Conservation (phyloP, 2,888 invertebrate genomes). For the Hypena proboscidalis region DNA sequence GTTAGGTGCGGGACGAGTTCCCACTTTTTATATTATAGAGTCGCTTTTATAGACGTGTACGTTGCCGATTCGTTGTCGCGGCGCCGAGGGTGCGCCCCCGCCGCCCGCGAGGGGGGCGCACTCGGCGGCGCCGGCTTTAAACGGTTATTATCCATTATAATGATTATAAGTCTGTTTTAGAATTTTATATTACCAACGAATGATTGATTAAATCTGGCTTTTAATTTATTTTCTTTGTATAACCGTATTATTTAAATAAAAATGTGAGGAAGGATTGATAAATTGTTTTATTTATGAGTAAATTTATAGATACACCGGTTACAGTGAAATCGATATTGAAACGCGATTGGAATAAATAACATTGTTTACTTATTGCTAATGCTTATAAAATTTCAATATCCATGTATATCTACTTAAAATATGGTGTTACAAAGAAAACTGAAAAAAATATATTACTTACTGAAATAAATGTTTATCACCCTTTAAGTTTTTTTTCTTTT, state of each 20-base stretch:
- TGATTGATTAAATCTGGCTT: conserved; percentile 83
- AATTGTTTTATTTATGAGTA: conserved; percentile 81
- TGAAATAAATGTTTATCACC: conserved; percentile 83
- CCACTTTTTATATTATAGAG: conserved; percentile 82
- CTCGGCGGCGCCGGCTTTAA: conserved; percentile 43
- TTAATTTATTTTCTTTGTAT: conserved; percentile 84
- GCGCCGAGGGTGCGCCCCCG: conserved; percentile 34
- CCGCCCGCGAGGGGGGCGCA: conserved; percentile 18
- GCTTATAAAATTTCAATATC: conserved; percentile 62
- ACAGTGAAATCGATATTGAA: conserved; percentile 55
- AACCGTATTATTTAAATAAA: conserved; percentile 84
- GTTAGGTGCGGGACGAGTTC: conserved; percentile 81
- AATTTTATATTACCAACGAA: conserved; percentile 85
- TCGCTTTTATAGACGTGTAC: conserved; percentile 80
- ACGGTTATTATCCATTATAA: conserved; percentile 74
- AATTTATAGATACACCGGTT: conserved; percentile 53
- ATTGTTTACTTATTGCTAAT: conserved; percentile 75
- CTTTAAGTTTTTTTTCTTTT: conserved; percentile 59
- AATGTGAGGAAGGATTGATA: conserved; percentile 80
- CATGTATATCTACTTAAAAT: conserved; percentile 79
- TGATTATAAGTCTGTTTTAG: conserved; percentile 81
- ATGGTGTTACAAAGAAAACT: conserved; percentile 84
- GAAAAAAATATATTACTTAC: conserved; percentile 83
- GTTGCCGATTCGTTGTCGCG: conserved; percentile 58
- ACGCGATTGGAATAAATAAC: conserved; percentile 51